Conservation (phyloP, 2,113 vertebrate species). For the Peromyscus maniculatus region DNA sequence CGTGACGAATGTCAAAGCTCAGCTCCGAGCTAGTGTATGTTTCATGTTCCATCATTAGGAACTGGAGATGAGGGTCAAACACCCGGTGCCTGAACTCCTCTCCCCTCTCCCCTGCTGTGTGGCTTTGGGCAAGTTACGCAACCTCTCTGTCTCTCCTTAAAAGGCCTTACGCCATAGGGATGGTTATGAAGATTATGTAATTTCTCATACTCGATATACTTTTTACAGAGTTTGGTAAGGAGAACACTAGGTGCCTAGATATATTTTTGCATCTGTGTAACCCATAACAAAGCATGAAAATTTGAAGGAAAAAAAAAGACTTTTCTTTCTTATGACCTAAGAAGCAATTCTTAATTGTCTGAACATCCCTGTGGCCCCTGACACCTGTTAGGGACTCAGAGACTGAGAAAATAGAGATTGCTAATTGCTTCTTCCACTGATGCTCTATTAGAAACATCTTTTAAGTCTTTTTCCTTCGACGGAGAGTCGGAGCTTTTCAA, state of each 20-base stretch:
- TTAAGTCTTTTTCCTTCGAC: not conserved
- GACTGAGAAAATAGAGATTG: not conserved
- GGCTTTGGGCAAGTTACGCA: conserved; percentile 9
- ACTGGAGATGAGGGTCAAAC: not conserved
- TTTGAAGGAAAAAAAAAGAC: not conserved
- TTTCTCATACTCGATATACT: not conserved
- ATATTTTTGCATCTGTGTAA: not conserved
- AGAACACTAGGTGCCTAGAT: not conserved
- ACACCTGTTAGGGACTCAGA: not conserved
- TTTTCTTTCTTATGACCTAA: not conserved
- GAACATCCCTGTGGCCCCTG: not conserved
- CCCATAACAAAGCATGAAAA: not conserved
- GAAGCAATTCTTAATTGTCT: not conserved
- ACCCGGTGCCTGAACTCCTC: not conserved
- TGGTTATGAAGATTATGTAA: not conserved
- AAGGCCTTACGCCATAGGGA: not conserved
- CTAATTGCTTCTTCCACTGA: not conserved
- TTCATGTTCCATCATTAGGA: not conserved
- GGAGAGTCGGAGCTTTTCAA: not conserved
- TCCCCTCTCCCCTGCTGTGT: not conserved
- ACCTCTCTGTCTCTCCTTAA: conserved; percentile 44
- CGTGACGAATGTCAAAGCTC: conserved; percentile 11
- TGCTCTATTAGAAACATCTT: not conserved
- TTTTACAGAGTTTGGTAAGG: not conserved
- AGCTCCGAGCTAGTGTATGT: not conserved